Conservation (phyloP, 2,797 vertebrate species). For the Clarias platycephalus region DNA sequence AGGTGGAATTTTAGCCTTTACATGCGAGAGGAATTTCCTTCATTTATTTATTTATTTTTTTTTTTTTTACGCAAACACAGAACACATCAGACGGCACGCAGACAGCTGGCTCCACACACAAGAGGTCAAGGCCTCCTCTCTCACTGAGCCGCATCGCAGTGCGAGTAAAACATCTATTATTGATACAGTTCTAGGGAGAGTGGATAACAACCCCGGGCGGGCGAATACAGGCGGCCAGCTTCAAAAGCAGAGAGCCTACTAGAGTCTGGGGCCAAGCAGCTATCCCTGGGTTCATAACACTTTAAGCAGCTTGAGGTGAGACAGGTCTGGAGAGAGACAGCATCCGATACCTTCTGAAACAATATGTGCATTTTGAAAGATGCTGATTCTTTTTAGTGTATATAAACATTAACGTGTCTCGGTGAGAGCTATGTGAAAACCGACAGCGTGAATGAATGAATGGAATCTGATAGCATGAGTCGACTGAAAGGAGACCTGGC, state of each 20-base stretch:
- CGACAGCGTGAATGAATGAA: not conserved
- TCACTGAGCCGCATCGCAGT: constrained; percentile 9
- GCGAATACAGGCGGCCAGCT: constrained; percentile 14
- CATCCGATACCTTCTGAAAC: not conserved
- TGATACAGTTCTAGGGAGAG: constrained; percentile 41
- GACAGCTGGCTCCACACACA: constrained; percentile 37
- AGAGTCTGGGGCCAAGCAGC: constrained; percentile 7
- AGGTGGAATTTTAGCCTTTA: constrained; percentile 52
- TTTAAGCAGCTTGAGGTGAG: constrained; percentile 18
- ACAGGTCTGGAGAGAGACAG: constrained; percentile 2
- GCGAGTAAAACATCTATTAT: constrained; percentile 43
- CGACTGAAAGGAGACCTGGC: not conserved
- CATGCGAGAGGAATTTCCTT: constrained; percentile 62
- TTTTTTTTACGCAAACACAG: constrained; percentile 38
- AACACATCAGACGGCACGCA: constrained; percentile 30
- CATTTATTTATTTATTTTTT: too few species aligned
- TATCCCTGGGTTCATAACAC: not conserved
- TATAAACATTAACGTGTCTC: not conserved
- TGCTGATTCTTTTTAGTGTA: not conserved
- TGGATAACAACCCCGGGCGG: constrained; percentile 40
- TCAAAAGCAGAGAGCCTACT: constrained; percentile 15
- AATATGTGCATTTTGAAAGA: not conserved
- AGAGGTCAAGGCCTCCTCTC: constrained; percentile 45
- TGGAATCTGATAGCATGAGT: not conserved
- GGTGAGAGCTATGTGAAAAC: not conserved